Percentiles rank a stretch among this genome's conserved stretches.
phyloP scores from a whole-genome alignment of 2,797 vertebrate species.

The Phataginus tricuspis region DNA sequence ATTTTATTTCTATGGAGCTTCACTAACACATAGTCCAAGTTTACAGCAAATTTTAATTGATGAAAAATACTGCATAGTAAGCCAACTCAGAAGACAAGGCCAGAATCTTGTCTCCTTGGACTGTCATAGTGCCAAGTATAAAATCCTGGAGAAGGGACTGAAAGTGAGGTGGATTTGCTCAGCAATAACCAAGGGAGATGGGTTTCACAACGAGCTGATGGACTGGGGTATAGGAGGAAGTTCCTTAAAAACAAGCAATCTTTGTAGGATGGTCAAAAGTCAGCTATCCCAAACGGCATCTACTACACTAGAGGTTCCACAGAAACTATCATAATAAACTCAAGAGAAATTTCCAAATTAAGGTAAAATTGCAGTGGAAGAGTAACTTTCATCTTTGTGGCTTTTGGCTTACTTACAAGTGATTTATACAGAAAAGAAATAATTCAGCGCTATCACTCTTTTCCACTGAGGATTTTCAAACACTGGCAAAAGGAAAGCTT shows the following conservation, averaged over 20 bases:
- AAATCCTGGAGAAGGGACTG: background rate
- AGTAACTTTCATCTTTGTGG: background rate
- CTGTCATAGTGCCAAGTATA: background rate
- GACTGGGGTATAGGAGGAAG: background rate
- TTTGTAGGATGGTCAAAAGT: background rate
- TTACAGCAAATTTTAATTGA: background rate
- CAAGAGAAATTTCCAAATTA: conserved; percentile 3
- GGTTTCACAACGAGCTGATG: background rate
- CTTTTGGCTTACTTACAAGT: background rate
- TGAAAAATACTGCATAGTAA: background rate
- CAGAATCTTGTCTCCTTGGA: background rate
- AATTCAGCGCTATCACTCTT: background rate
- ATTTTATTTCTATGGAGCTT: background rate
- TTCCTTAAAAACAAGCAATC: background rate
- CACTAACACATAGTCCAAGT: background rate
- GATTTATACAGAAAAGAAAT: background rate
- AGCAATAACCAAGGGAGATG: background rate
- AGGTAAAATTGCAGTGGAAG: background rate
- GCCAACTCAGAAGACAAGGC: background rate
- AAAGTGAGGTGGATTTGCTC: background rate
- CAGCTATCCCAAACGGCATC: background rate
- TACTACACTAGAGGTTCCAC: background rate
- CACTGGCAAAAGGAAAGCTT: background rate
- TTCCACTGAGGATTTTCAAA: background rate
- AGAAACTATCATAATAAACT: background rate